phyloP scores from a whole-genome alignment of 2,888 invertebrate genomes.

The Himalopsyche anomala region DNA sequence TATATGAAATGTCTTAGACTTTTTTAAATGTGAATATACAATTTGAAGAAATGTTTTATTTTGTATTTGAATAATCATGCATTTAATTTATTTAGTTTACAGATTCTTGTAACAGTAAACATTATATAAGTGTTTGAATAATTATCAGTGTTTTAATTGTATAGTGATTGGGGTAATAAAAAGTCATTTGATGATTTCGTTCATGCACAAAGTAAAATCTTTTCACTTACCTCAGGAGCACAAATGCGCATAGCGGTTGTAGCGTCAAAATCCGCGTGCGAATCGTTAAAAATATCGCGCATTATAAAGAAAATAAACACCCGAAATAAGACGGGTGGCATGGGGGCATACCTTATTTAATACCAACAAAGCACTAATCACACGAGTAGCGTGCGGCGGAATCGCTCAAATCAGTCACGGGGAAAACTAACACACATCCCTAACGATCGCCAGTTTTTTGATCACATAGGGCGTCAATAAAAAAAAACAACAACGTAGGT shows the following conservation, averaged over 20 bases:
- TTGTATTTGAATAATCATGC: too few relatives aligned
- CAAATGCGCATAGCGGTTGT: slow-evolving; percentile 51
- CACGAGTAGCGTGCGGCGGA: slow-evolving; percentile 29
- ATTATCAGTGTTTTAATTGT: too few relatives aligned
- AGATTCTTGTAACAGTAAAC: too few relatives aligned
- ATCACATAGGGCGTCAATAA: slow-evolving; percentile 43
- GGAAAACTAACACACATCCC: slow-evolving; percentile 41
- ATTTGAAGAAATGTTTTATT: too few relatives aligned
- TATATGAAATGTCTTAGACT: too few relatives aligned
- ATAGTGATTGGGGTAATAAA: not conserved
- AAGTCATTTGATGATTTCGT: not conserved
- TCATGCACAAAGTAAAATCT: slow-evolving; percentile 27
- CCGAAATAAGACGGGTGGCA: slow-evolving; percentile 36
- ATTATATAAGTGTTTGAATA: too few relatives aligned
- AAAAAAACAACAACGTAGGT: slow-evolving; percentile 22
- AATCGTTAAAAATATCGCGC: slow-evolving; percentile 45
- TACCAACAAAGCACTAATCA: slow-evolving; percentile 42
- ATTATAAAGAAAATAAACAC: slow-evolving; percentile 53
- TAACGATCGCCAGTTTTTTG: slow-evolving; percentile 43
- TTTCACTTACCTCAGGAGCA: slow-evolving; percentile 53
- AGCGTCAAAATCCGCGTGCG: slow-evolving; percentile 38
- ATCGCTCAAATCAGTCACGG: slow-evolving; percentile 42
- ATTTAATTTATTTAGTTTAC: too few relatives aligned
- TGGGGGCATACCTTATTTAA: slow-evolving; percentile 42
- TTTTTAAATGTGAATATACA: too few relatives aligned